phyloP scores from a whole-genome alignment of 2,113 vertebrate genomes.

The Trichechus manatus region DNA sequence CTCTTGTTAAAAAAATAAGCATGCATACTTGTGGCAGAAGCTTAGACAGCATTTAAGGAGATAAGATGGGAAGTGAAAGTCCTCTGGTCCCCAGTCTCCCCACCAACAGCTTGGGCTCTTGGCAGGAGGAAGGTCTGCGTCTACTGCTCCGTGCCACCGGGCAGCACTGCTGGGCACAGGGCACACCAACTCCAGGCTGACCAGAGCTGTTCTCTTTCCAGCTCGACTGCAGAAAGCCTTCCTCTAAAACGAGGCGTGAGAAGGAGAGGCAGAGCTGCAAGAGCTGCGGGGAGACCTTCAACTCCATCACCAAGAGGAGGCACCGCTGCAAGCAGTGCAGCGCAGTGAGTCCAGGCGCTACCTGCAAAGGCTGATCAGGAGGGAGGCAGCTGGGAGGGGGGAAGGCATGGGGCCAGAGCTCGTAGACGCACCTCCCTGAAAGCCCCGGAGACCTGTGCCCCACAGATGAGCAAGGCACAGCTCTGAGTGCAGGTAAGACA shows the following conservation, averaged over 20 bases:
- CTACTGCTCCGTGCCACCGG: no score
- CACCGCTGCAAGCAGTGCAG: conserved; percentile 97
- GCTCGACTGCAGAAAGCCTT: conserved; percentile 89
- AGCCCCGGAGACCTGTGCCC: background rate
- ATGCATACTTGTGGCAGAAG: background rate
- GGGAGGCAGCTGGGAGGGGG: background rate
- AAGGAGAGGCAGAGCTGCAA: conserved; percentile 97
- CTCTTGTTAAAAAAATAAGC: background rate
- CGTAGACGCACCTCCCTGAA: background rate
- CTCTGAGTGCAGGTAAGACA: background rate
- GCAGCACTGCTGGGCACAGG: no score
- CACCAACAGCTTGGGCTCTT: no score
- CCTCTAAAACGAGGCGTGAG: conserved; percentile 93
- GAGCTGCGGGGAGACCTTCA: conserved; percentile 95
- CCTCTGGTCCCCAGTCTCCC: background rate
- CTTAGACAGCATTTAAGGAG: background rate
- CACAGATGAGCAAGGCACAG: background rate
- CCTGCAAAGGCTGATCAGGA: background rate
- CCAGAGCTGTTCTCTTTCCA: conserved; percentile 42
- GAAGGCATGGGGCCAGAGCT: background rate
- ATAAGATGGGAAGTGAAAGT: background rate
- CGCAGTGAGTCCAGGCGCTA: conserved; percentile 89
- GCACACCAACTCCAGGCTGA: background rate
- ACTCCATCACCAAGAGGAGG: conserved; percentile 96
- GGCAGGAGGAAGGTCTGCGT: no score